Evolutionary conservation across 2,113 vertebrate species (phyloP), one percentile per base, ranked within the genome.

Genomic region (Melanostigma gelatinosum): DNA sequence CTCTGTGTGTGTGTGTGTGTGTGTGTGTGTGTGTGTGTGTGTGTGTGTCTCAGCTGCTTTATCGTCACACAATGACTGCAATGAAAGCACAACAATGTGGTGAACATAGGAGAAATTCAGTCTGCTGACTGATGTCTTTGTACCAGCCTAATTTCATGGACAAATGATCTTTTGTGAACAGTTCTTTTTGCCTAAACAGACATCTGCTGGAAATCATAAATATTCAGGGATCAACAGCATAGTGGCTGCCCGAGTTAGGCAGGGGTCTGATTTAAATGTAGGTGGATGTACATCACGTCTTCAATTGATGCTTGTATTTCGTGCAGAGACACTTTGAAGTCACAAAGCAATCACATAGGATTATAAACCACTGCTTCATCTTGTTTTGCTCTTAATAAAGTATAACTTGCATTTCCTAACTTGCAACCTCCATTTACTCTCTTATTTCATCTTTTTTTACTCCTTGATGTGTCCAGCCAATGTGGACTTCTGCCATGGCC

Each of bases 401-500:
- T 20, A 58, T 10, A 3, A 60, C 54, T 20, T 54, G 36, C 32
- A 50, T 67, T 66, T 68, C 15, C 46, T 27, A 69, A 82, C 15
- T 4, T 46, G 60, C 22, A 75, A 58, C 20, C 2, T 44, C 20
- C 2, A 73, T 82, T 76, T 48, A 61, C 4, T 58, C 34, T 68
- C 29, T 34, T 29, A 70, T 76, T 40, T 64, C 9, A 34, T 11
- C 6, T 8, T 50, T 38, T 73, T 60, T 74, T 42, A 8, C 12
- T 29, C 38, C 63, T 60, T 61, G 15, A 76, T 80, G 65, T 66
- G 44, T 34, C 22, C 4, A 55, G 50, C 46, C 44, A 83, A 81
- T 64, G 65, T 77, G 42, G 71, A 0, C 83, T 36, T 27, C 63
- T 72, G 65, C 62, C 80, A 64, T 77, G 65, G 46, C 42, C 70